Base-by-base conservation (phyloP, 2,888 invertebrate species). In the Leptopilina drosophilae region DNA sequence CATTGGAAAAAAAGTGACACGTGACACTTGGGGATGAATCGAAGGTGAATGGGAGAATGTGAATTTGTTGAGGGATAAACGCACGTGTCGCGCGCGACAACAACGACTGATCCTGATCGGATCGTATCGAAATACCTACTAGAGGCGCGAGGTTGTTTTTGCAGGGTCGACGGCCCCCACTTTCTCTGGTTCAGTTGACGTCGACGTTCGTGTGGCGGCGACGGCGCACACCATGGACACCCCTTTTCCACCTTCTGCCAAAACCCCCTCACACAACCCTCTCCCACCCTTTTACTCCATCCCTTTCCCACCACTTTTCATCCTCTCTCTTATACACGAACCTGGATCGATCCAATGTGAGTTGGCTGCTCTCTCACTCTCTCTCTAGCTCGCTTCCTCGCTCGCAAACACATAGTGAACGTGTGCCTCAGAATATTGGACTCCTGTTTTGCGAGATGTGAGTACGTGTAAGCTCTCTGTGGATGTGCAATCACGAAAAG, bases 371-470 rank as follows among this genome's bases (percentile, higher is more conserved):
- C 66, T 77, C 78, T 77, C 77, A 53, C 75, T 56, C 66, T 64
- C 75, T 33, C 33, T 33, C 69, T 40, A 1, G 20, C 33, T 33
- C 33, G 3, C 33, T 33, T 5, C 5, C 33, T 67, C 33, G 73
- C 77, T 46, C 67, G 62, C 76, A 77, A 66, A 64, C 64, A 65
- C 66, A 79, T 46, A 49, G 49, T 78, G 64, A 76, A 33, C 67
- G 76, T 73, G 73, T 73, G 73, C 73, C 73, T 73, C 73, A 73
- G 73, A 73, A 73, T 73, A 73, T 73, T 73, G 56, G 73, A 59
- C 73, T 56, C 56, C 73, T 73, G 56, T 73, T 73, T 73, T 73
- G 56, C 56, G 56, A 73, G n/a, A 73, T 56, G 56, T 73, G 73
- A 73, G 73, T 53, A 73, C 56, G 73, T 73, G 73, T 73, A 56